phyloP scores from a whole-genome alignment of 2,113 vertebrate genomes.

The Dendropsophus ebraccatus region DNA sequence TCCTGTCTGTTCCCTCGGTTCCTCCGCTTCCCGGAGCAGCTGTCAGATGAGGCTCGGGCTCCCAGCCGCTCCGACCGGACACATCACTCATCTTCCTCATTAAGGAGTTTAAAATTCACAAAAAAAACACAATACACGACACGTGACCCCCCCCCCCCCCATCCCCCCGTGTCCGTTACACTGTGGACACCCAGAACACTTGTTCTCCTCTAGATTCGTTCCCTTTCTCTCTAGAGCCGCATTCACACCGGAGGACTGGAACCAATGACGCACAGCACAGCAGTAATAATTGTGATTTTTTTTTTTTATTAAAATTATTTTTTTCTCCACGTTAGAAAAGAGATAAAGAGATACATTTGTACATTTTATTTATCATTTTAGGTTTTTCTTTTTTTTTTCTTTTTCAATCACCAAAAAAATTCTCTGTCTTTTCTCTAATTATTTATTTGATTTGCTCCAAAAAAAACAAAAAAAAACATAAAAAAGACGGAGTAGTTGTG shows the following conservation, averaged over 20 bases:
- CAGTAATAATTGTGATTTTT: not conserved
- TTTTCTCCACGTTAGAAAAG: conserved; percentile 73
- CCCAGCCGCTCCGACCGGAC: conserved; percentile 64
- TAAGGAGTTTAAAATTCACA: conserved; percentile 70
- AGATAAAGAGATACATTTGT: too few relatives aligned
- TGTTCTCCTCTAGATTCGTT: not conserved
- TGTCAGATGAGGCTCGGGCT: conserved; percentile 72
- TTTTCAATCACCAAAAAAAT: conserved; percentile 74
- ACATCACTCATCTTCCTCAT: conserved; percentile 66
- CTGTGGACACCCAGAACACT: not conserved
- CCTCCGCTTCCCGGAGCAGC: conserved; percentile 77
- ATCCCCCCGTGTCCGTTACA: too few relatives aligned
- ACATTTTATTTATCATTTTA: conserved; percentile 72
- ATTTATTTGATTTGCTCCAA: conserved; percentile 81
- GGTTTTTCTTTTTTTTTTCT: conserved; percentile 59
- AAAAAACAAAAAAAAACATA: conserved; percentile 79
- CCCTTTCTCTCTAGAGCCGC: too few relatives aligned
- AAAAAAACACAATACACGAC: conserved; percentile 13
- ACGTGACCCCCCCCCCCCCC: not conserved
- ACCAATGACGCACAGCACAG: not conserved
- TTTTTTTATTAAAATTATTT: conserved; percentile 70
- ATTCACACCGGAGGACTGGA: too few relatives aligned
- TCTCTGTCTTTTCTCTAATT: conserved; percentile 79
- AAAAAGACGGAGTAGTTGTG: conserved; percentile 76
- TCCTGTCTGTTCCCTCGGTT: conserved; percentile 73